Base-by-base conservation (phyloP, 2,797 vertebrate genomes). In the Carapus acus region DNA sequence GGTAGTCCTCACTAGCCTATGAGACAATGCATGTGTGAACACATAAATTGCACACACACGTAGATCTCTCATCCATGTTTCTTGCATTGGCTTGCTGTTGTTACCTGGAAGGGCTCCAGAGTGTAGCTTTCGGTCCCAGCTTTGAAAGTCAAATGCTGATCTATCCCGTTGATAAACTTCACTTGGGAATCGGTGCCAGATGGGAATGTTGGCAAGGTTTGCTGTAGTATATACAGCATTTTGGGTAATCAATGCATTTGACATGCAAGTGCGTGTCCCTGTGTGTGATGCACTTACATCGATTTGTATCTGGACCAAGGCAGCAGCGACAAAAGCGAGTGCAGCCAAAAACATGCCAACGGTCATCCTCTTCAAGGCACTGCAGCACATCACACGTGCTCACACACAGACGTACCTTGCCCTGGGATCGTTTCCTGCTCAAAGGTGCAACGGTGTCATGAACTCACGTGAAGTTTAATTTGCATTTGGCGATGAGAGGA, bases 281-380 rank as follows among this genome's bases (percentile, higher is more conserved):
- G 4, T 8, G 22, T 17, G 7, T 23, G 38, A 58, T 14, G 3
- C 23, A 87, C 93, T 93, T 77, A 98, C 96, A 3, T 98, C 94
- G 20, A 99, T 93, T 77, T 94, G 69, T n/a, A 94, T 2, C 80
- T 99, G 93, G 36, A 98, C 47, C 17, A 97, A 36, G 1, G 86
- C 92, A n/a, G 96, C 94, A 6, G 72, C 83, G 23, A 97, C 65
- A 23, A 98, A 99, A 1, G 96, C 95, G 14, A 95, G 14, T n/a
- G 88, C 86, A 1, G 92, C 94, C 0, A 98, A n/a, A 22, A 96
- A 71, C 96, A 99, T 99, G 0, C 96, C 96, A 1, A 94, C 88
- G 0, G 93, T 93, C 48, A 99, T 99, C 81, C 57, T 97, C 81
- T 54, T 91, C 42, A 99, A 66, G 0, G 96, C 86, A 49, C 96